Evolutionary conservation across 2,797 vertebrate species (phyloP), one percentile per base, ranked within the genome.

Genomic region (Limosa lapponica): DNA sequence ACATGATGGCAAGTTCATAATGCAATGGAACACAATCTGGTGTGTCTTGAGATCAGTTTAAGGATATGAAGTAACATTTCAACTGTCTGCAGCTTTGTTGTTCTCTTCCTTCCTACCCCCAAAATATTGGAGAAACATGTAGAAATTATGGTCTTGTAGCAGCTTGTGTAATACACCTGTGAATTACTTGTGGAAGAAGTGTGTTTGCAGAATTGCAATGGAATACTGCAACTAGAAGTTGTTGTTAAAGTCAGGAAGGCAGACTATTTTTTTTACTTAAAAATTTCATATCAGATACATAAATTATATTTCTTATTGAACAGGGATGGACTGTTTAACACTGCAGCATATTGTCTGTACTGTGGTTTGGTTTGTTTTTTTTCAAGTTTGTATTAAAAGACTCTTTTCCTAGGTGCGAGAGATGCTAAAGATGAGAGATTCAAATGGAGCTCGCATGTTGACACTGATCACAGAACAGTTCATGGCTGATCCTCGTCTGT

Each of bases 391-490:
- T 91, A 57, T 90, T 96, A 95, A 95, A 90, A 92, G 69, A 64
- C 46, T 92, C 6, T 0, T 96, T 96, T 89, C 89, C 82, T 97
- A 99, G 99, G 99, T 99, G 96, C 98, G 99, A 94, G 99, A 99
- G 97, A 99, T 99, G 99, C 98, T 99, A 97, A 99, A 99, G 97
- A 99, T 99, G 99, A 98, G 99, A 90, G 99, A 99, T 97, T 99
- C 99, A 75, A 99, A 99, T 59, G 99, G 99, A 24, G 99, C 99
- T 43, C 98, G 99, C 64, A 99, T 99, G 99, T 97, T 99, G 98
- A 99, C 99, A 2, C 97, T 99, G 98, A 99, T 99, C 98, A 99
- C 99, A 16, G 99, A 99, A 94, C 99, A 99, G 97, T 99, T 99
- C 98, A 99, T 99, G 99, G 99, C 98, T 55, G 99, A 99, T 97